Evolutionary conservation across 2,113 vertebrate genomes (phyloP).

Genomic region (Charadrius vociferus): DNA sequence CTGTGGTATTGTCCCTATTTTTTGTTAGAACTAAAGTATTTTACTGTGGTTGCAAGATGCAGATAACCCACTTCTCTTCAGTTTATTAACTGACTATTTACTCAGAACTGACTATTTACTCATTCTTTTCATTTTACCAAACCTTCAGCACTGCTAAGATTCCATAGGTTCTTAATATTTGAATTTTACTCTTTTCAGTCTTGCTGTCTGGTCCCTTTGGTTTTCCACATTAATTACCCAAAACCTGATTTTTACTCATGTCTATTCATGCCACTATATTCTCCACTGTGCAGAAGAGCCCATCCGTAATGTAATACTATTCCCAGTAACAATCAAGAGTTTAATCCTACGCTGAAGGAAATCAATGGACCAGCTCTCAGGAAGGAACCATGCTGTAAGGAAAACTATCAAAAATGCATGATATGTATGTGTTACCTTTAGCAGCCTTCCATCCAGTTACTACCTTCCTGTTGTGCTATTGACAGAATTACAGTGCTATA

Average conservation of each 20-base stretch:
- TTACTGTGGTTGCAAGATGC: background rate
- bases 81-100: background rate
- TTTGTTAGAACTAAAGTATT: background rate
- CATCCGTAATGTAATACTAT: background rate
- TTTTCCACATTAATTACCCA: background rate
- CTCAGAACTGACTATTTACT: background rate
- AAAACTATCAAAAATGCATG: background rate
- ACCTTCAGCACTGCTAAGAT: background rate
- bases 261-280: background rate
- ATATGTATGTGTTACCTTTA: background rate
- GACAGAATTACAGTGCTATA: background rate
- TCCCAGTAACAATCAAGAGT: background rate
- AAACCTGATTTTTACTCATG: background rate
- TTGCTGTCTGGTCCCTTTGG: background rate
- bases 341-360: background rate
- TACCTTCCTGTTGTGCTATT: background rate
- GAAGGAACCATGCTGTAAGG: background rate
- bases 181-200: background rate
- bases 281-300: background rate
- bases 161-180: background rate
- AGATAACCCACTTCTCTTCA: background rate
- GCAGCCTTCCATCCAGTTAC: background rate
- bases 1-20: background rate
- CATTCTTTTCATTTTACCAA: background rate
- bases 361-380: background rate